Percentiles rank a stretch among this genome's conserved stretches.
These are phyloP conservation scores for Paramisgurnus dabryanus DNA, from an alignment of 2,113 vertebrate genomes.

Conservation along the genomic window DNA sequence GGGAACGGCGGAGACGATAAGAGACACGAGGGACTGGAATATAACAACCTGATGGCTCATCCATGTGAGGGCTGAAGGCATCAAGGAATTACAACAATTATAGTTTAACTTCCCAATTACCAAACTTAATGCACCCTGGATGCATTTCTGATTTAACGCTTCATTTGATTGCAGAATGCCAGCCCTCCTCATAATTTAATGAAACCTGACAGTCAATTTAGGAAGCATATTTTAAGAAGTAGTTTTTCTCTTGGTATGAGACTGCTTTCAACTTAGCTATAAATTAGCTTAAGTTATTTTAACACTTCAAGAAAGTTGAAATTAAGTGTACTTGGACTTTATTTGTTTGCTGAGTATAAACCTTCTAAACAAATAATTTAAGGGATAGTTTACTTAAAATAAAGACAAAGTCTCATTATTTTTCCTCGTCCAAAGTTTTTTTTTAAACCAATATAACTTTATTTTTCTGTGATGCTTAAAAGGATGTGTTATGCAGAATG, in stretches of 20 bases:
- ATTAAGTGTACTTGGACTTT: background rate
- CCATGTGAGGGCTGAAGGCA: conserved; percentile 27
- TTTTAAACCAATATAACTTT: no score
- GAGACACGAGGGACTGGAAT: background rate
- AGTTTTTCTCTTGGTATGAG: conserved; percentile 47
- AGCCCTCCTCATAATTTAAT: conserved; percentile 66
- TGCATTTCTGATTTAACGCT: conserved; percentile 74
- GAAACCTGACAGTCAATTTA: conserved; percentile 78
- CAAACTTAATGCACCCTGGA: conserved; percentile 67
- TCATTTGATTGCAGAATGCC: conserved; percentile 69
- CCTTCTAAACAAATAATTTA: no score
- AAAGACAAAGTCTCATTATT: no score
- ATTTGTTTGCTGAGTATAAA: background rate
- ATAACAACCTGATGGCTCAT: conserved; percentile 26
- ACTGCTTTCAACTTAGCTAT: background rate
- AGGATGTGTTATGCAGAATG: no score
- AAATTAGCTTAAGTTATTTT: no score
- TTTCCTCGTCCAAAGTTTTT: no score
- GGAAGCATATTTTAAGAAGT: conserved; percentile 75
- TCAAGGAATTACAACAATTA: conserved; percentile 71
- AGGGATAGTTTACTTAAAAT: no score
- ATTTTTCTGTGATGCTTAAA: no score
- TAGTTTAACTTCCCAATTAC: conserved; percentile 65
- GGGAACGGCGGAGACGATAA: background rate
- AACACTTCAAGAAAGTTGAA: no score